Evolutionary conservation across 2,797 vertebrate species (phyloP).

Genomic region (Helostoma temminkii): DNA sequence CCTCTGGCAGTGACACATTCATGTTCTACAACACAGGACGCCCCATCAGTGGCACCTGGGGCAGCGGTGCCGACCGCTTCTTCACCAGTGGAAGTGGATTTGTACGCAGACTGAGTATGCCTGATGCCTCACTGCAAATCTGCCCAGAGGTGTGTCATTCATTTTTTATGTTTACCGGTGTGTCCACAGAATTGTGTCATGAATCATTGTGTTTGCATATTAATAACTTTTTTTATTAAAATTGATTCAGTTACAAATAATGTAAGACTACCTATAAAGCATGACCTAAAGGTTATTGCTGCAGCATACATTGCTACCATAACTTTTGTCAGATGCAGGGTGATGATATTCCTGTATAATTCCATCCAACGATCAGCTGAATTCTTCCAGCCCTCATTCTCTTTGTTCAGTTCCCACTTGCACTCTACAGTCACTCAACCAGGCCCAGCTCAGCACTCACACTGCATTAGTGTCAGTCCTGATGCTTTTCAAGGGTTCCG

Average conservation of each 20-base stretch:
- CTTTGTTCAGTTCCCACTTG: conserved; percentile 62
- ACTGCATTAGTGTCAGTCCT: conserved; percentile 79
- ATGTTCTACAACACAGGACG: conserved; percentile 99
- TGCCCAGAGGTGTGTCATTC: conserved; percentile 80
- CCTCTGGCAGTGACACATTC: conserved; percentile 98
- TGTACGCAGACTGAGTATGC: conserved; percentile 88
- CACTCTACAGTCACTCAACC: conserved; percentile 53
- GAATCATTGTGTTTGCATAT: conserved; percentile 22
- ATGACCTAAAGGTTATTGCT: background rate
- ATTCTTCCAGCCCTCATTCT: conserved; percentile 41
- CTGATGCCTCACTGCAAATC: conserved; percentile 85
- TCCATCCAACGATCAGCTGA: conserved; percentile 26
- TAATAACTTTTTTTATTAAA: background rate
- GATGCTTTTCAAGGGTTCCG: conserved; percentile 69
- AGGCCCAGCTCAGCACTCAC: conserved; percentile 75
- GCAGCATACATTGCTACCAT: conserved; percentile 1
- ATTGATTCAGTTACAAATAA: conserved; percentile 11
- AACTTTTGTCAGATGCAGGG: conserved; percentile 5
- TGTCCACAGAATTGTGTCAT: conserved; percentile 16
- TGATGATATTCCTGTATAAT: conserved; percentile 25
- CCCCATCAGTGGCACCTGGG: conserved; percentile 91
- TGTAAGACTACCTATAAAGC: background rate
- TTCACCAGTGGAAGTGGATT: conserved; percentile 93
- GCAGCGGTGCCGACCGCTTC: conserved; percentile 92
- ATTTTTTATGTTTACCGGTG: conserved; percentile 42